These are phyloP conservation scores for Pollenia griseotomentosa DNA, from an alignment of 2,888 invertebrate species.

Conservation along the genomic window DNA sequence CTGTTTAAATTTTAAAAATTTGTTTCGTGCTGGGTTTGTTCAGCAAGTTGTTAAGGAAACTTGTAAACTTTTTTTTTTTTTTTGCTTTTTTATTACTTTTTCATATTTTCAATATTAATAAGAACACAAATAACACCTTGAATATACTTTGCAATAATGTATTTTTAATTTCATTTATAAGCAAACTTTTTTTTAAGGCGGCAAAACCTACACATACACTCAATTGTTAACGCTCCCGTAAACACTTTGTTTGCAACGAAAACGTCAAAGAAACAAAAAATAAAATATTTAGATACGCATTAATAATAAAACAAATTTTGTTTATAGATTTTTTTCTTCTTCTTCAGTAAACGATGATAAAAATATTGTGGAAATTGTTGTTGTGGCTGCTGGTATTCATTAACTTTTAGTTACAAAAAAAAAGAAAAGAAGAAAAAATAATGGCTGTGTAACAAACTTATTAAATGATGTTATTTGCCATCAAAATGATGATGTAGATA, in stretches of 20 bases:
- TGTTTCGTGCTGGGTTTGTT: background rate
- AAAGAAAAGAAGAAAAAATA: background rate
- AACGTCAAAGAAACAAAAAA: background rate
- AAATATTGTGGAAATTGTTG: background rate
- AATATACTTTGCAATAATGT: constrained; percentile 56
- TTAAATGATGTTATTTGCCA: constrained; percentile 18
- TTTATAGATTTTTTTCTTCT: background rate
- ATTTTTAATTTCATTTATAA: constrained; percentile 62
- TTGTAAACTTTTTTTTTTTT: constrained; percentile 11
- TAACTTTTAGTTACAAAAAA: constrained; percentile 28
- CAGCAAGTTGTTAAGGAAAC: background rate
- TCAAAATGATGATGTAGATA: constrained; percentile 28
- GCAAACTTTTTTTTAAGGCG: constrained; percentile 20
- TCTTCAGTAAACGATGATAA: background rate
- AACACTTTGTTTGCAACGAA: background rate
- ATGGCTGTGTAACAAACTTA: constrained; percentile 39
- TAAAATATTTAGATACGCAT: constrained; percentile 22
- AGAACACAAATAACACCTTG: background rate
- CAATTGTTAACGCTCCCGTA: background rate
- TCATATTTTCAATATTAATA: constrained; percentile 16
- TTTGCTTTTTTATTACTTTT: background rate
- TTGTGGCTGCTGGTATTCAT: constrained; percentile 31
- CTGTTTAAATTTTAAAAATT: background rate
- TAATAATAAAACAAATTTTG: constrained; percentile 16
- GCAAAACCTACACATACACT: constrained; percentile 14